phyloP scores from a whole-genome alignment of 2,888 invertebrate genomes.

The Zele albiditarsus region DNA sequence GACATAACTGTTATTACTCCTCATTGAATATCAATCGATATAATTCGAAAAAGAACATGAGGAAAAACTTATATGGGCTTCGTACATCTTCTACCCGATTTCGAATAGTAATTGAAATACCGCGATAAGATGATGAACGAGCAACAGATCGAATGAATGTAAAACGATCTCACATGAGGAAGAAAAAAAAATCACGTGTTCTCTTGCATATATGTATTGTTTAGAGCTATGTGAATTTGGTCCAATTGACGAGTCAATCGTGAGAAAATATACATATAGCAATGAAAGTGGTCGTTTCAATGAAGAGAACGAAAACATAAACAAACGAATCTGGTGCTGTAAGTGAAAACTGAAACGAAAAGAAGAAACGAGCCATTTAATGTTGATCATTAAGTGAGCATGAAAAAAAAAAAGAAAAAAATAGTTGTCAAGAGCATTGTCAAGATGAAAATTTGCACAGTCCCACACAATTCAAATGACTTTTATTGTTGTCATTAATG shows the following conservation, averaged over 20 bases:
- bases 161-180: not conserved
- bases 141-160: not conserved
- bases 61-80: not conserved
- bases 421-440: not conserved
- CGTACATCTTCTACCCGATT: not conserved
- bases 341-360: constrained; percentile 7
- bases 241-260: not conserved
- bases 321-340: constrained; percentile 10
- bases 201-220: not conserved
- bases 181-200: not conserved
- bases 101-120: not conserved
- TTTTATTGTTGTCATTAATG: not conserved
- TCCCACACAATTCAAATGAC: constrained; percentile 15
- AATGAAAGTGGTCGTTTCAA: constrained; percentile 7
- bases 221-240: not conserved
- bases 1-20: not conserved
- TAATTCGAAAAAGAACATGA: not conserved
- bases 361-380: not conserved
- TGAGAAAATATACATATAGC: constrained; percentile 6
- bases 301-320: not conserved
- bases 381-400: constrained; percentile 28
- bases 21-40: not conserved
- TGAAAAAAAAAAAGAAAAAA: not conserved
- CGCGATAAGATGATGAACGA: not conserved
- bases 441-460: constrained; percentile 8